A percentile compares a stretch with the other conserved stretches of the same genome.
Conservation (phyloP, 2,797 vertebrate genomes). For the Hephaestus fuliginosus region DNA sequence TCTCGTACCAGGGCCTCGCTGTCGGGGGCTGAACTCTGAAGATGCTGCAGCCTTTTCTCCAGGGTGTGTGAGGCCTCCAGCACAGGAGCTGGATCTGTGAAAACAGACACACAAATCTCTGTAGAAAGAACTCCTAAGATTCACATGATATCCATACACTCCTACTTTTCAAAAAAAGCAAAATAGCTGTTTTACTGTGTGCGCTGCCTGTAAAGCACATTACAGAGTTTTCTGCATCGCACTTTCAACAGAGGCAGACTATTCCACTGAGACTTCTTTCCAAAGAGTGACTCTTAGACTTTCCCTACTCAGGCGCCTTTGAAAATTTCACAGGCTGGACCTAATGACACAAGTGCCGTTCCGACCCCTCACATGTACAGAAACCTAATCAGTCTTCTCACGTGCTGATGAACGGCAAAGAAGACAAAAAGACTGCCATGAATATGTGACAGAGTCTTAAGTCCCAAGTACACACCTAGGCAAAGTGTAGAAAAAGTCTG, state of each 20-base stretch:
- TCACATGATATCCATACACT: slow-evolving; percentile 49
- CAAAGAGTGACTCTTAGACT: slow-evolving; percentile 78
- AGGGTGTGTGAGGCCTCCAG: slow-evolving; percentile 91
- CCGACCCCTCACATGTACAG: slow-evolving; percentile 67
- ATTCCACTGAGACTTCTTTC: slow-evolving; percentile 79
- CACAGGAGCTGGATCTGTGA: slow-evolving; percentile 90
- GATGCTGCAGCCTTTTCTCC: slow-evolving; percentile 91
- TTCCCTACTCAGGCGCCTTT: slow-evolving; percentile 71
- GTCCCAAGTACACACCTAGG: slow-evolving; percentile 83
- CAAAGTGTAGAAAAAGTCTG: slow-evolving; percentile 83
- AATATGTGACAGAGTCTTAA: slow-evolving; percentile 69
- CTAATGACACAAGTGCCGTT: slow-evolving; percentile 75
- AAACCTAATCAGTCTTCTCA: slow-evolving; percentile 76
- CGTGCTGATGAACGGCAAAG: slow-evolving; percentile 63
- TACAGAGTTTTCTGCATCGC: slow-evolving; percentile 66
- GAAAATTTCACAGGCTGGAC: slow-evolving; percentile 78
- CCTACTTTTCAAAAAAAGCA: slow-evolving; percentile 65
- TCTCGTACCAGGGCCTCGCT: slow-evolving; percentile 85
- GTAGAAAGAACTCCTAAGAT: slow-evolving; percentile 40
- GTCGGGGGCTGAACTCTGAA: slow-evolving; percentile 87
- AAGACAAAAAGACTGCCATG: slow-evolving; percentile 62
- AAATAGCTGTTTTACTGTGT: slow-evolving; percentile 71
- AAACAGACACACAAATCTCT: slow-evolving; percentile 57
- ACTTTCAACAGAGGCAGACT: slow-evolving; percentile 69
- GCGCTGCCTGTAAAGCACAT: slow-evolving; percentile 68